A percentile compares a stretch with the other conserved stretches of the same genome.
phyloP scores from a whole-genome alignment of 2,888 invertebrate genomes.

The Drosophila subsilvestris region DNA sequence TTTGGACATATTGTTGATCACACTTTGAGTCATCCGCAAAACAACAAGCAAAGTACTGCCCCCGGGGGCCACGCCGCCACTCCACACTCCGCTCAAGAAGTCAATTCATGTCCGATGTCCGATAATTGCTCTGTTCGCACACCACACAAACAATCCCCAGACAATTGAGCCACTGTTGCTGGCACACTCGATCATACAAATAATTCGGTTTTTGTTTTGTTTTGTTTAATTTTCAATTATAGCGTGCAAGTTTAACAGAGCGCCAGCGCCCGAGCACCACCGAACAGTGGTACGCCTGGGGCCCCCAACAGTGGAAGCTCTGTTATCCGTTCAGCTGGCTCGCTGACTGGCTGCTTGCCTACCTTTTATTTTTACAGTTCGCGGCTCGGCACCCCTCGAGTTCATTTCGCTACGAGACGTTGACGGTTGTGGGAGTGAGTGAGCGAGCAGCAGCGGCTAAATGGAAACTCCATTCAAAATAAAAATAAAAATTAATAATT shows the following conservation, averaged over 20 bases:
- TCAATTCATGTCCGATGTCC: constrained; percentile 31
- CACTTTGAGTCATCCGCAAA: constrained; percentile 30
- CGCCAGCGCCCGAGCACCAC: neutral
- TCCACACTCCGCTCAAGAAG: constrained; percentile 18
- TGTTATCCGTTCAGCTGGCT: neutral
- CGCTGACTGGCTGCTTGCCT: neutral
- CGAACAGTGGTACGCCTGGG: neutral
- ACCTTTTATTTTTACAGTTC: neutral
- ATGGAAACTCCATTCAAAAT: constrained; percentile 11
- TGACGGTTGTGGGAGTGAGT: constrained; percentile 25
- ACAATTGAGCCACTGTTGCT: constrained; percentile 25
- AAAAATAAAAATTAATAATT: neutral
- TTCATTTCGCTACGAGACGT: constrained; percentile 17
- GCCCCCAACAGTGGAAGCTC: constrained; percentile 3
- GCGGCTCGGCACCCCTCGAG: neutral
- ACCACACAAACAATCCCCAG: neutral
- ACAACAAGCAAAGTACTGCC: constrained; percentile 13
- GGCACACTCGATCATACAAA: constrained; percentile 33
- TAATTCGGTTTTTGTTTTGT: constrained; percentile 12
- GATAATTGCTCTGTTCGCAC: constrained; percentile 36
- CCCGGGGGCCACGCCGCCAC: constrained; percentile 18
- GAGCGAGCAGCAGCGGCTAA: neutral
- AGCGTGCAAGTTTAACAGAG: constrained; percentile 4
- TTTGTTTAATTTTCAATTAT: constrained; percentile 14
- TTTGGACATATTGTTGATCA: constrained; percentile 1